Conservation (phyloP, 2,888 invertebrate genomes). For the Phyllotreta striolata region DNA sequence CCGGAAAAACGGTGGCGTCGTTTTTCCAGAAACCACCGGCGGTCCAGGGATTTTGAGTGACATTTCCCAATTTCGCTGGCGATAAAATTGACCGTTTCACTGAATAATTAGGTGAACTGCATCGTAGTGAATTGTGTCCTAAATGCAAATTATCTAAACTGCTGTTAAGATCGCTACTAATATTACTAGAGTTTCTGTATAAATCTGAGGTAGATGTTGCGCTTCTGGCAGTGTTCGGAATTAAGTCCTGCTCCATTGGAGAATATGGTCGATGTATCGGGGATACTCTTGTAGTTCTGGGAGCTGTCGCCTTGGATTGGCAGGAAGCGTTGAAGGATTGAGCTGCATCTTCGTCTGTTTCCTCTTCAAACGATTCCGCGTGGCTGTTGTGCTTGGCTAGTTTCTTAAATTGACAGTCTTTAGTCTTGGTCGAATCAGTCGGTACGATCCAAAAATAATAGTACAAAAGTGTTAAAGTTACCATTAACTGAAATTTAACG, state of each 20-base stretch:
- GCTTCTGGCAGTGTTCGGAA: slow-evolving; percentile 40
- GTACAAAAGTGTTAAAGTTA: slow-evolving; percentile 33
- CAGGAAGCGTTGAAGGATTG: slow-evolving; percentile 9
- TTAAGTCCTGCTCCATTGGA: slow-evolving; percentile 21
- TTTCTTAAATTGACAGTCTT: slow-evolving; percentile 38
- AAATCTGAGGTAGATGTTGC: slow-evolving; percentile 34
- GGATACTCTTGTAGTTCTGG: not conserved
- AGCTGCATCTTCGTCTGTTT: slow-evolving; percentile 38
- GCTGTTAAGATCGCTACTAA: slow-evolving; percentile 37
- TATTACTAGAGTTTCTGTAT: slow-evolving; percentile 21
- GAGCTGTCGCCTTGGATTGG: slow-evolving; percentile 11
- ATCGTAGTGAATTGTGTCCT: slow-evolving; percentile 25
- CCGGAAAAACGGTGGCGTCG: slow-evolving; percentile 26
- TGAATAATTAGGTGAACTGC: slow-evolving; percentile 38
- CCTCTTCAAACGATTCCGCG: slow-evolving; percentile 38
- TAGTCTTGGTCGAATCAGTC: slow-evolving; percentile 14
- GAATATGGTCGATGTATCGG: slow-evolving; percentile 22
- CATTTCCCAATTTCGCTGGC: slow-evolving; percentile 65
- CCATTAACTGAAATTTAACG: slow-evolving; percentile 34
- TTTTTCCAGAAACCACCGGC: slow-evolving; percentile 73
- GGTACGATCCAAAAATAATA: slow-evolving; percentile 28
- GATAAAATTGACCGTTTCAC: slow-evolving; percentile 64
- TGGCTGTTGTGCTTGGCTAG: slow-evolving; percentile 19
- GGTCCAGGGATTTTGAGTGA: slow-evolving; percentile 69
- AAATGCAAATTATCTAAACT: slow-evolving; percentile 45